Base-by-base conservation (phyloP, 1,140 invertebrate species). In the Tetramorium alpestre region DNA sequence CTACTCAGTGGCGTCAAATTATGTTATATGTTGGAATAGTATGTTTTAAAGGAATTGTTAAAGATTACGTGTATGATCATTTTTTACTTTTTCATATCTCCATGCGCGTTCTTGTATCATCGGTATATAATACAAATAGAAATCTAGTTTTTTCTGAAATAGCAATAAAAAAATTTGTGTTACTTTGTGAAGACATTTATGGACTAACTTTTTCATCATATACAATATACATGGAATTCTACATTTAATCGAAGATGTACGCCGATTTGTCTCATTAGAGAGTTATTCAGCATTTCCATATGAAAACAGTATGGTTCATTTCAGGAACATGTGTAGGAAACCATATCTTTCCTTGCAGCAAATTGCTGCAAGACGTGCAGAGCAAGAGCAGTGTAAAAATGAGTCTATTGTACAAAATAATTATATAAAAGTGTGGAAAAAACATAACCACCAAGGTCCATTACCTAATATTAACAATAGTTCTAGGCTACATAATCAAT, bases 361-460 rank as follows among this genome's bases (percentile, higher is more conserved):
- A 65, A 65, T 65, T 65, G 62, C 33, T 65, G 62, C 62, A 65
- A 65, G 33, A 33, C 62, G 28, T 65, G 62, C 33, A 33, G 62
- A 65, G 16, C 33, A 65, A 65, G 62, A 65, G 13, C 62, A 65
- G 28, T 65, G 62, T 33, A 65, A 65, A 65, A 56, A 56, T 22
- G 7, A 1, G 2, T 8, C n/a, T 56, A 2, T 56, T 56, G n/a
- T 22, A 56, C 18, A 56, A 56, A 6, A 56, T 56, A 56, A 56
- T 56, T 11, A 22, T 56, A 56, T 56, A 22, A 56, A 56, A 56
- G n/a, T 56, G 1, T 56, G n/a, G 54, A 56, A 56, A 56, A 56
- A 56, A 56, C 54, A 56, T 7, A n/a, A 22, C 22, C 22, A 56
- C 0, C 5, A 56, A 56, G n/a, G n/a, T 56, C 54, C 54, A 56